Base-by-base conservation (phyloP, 2,888 invertebrate genomes). In the Watsonalla binaria region DNA sequence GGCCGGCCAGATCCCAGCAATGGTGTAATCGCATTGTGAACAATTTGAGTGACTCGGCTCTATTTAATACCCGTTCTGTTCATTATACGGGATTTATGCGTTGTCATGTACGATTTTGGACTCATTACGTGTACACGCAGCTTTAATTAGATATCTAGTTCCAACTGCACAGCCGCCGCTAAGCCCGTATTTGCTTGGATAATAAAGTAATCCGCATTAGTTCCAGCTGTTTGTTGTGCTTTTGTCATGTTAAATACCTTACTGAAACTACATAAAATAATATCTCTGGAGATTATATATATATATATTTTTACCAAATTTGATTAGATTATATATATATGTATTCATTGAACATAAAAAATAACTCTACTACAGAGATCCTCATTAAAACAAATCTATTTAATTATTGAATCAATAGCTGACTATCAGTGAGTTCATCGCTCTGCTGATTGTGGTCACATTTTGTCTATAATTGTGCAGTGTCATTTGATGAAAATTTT, bases 1-100 rank as follows among this genome's bases (percentile, higher is more conserved):
- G 74, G 76, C 68, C 72, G 66, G 70, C 63, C 76, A 73, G 83
- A 74, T 78, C 76, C 71, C 72, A 62, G 78, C 83, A 86, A 86
- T 83, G 81, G 80, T 86, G 86, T 88, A 87, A 88, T 88, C 85
- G 84, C 82, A 86, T 86, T 86, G 85, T 84, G 86, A 80, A 80
- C 83, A 79, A 84, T 86, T 86, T 84, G 82, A 86, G 84, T 83
- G 84, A 85, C 82, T 84, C 82, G 76, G 73, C 72, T 79, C 76
- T 85, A 83, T 87, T 85, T 84, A 86, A 84, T 78, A 85, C 76
- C 82, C 68, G 68, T 74, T 80, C 84, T 83, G 81, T 86, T 88
- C 87, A 87, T 88, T 87, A 86, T 77, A 73, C 64, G 66, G 80
- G 83, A 86, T 88, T 89, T 87, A 87, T 88, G 84, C 80, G 80